Conservation (phyloP, 2,888 invertebrate genomes). For the Phengaris arion region DNA sequence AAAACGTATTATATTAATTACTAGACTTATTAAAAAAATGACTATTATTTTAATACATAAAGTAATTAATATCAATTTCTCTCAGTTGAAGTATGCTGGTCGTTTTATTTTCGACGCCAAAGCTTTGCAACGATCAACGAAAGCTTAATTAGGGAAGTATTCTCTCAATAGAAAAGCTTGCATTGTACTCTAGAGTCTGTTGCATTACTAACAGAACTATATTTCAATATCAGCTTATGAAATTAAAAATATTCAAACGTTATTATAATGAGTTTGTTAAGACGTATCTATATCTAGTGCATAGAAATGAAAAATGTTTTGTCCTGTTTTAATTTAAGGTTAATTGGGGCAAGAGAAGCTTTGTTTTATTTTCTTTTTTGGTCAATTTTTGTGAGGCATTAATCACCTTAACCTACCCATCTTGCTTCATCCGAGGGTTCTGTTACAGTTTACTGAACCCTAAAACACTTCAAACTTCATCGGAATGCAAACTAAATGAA, state of each 20-base stretch:
- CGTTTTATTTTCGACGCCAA: not conserved
- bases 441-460: too few relatives aligned
- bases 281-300: too few relatives aligned
- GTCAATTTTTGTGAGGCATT: too few relatives aligned
- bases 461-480: too few relatives aligned
- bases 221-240: not conserved
- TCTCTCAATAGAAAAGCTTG: not conserved
- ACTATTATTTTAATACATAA: not conserved
- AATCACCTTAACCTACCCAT: too few relatives aligned
- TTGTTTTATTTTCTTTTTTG: too few relatives aligned
- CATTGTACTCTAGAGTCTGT: slow-evolving; percentile 6
- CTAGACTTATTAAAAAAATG: not conserved
- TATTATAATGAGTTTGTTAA: not conserved
- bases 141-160: slow-evolving; percentile 12
- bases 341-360: too few relatives aligned
- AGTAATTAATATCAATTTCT: not conserved
- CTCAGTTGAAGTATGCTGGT: not conserved
- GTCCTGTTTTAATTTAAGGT: too few relatives aligned
- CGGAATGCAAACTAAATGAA: not conserved
- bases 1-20: too few relatives aligned
- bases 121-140: slow-evolving; percentile 1
- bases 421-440: too few relatives aligned
- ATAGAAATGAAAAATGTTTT: too few relatives aligned
- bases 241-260: not conserved
- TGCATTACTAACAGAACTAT: not conserved